Conservation (phyloP, 1,140 invertebrate genomes). For the Steinernema khuongi region DNA sequence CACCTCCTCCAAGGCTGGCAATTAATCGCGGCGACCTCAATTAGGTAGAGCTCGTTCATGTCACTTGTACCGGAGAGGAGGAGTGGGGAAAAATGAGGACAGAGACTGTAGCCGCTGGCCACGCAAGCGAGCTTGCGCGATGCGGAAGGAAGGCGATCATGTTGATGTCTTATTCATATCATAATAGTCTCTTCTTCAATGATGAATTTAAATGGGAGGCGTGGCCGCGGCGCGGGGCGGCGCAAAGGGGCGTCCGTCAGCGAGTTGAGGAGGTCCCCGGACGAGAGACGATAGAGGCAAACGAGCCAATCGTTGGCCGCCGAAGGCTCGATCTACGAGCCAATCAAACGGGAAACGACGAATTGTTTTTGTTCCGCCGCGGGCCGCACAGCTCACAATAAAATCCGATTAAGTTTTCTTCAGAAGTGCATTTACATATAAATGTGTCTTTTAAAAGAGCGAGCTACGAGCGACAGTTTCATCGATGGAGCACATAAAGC, state of each 20-base stretch:
- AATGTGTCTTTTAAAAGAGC: conserved; percentile 9
- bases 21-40: conserved; percentile 14
- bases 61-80: neutral
- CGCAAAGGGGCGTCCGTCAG: neutral
- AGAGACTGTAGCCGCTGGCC: neutral
- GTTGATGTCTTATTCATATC: conserved; percentile 17
- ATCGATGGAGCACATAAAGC: no score
- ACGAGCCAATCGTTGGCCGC: neutral
- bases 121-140: neutral
- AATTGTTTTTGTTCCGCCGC: conserved; percentile 12
- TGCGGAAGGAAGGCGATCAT: conserved; percentile 13
- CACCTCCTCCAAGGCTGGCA: conserved; percentile 5
- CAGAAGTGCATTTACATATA: conserved; percentile 10
- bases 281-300: neutral
- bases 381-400: neutral
- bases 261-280: neutral
- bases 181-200: conserved; percentile 17
- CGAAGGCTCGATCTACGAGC: conserved; percentile 4
- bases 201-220: conserved; percentile 7
- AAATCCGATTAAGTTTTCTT: conserved; percentile 4
- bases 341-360: conserved; percentile 14
- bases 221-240: neutral
- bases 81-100: neutral
- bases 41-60: conserved; percentile 12
- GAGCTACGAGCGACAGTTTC: no score